phyloP scores from a whole-genome alignment of 2,888 invertebrate genomes.

The Catocala sponsa region DNA sequence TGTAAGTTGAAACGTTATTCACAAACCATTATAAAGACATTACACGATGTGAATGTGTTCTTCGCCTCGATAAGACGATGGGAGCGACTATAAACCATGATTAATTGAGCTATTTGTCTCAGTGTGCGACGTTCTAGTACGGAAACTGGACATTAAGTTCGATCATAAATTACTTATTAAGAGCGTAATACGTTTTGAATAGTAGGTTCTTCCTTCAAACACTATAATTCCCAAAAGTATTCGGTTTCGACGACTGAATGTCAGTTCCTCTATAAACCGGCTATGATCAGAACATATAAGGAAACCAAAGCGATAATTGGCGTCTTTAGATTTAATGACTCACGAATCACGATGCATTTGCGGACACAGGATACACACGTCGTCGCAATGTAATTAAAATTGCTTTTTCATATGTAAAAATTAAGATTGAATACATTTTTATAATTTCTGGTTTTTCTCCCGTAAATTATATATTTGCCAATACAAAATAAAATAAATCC shows the following conservation, averaged over 20 bases:
- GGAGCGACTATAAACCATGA: slow-evolving; percentile 69
- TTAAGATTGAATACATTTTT: too few relatives aligned
- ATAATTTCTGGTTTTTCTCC: too few relatives aligned
- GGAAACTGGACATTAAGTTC: slow-evolving; percentile 54
- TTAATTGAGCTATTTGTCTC: slow-evolving; percentile 75
- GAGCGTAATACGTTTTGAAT: slow-evolving; percentile 28
- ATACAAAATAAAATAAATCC: too few relatives aligned
- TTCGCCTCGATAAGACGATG: slow-evolving; percentile 51
- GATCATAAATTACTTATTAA: slow-evolving; percentile 43
- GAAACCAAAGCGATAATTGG: too few relatives aligned
- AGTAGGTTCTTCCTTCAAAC: neutral
- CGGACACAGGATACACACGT: too few relatives aligned
- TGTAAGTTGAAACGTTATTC: slow-evolving; percentile 30
- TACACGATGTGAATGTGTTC: slow-evolving; percentile 50
- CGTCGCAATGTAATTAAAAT: too few relatives aligned
- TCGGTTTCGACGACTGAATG: neutral
- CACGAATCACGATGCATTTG: too few relatives aligned
- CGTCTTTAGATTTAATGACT: too few relatives aligned
- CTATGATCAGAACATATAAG: too few relatives aligned
- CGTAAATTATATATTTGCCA: too few relatives aligned
- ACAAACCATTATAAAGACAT: slow-evolving; percentile 51
- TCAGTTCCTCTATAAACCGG: too few relatives aligned
- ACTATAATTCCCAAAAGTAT: neutral
- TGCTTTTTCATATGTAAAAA: too few relatives aligned
- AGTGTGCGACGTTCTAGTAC: slow-evolving; percentile 44